phyloP scores from a whole-genome alignment of 2,888 invertebrate species.

The Yponomeuta evonymella region DNA sequence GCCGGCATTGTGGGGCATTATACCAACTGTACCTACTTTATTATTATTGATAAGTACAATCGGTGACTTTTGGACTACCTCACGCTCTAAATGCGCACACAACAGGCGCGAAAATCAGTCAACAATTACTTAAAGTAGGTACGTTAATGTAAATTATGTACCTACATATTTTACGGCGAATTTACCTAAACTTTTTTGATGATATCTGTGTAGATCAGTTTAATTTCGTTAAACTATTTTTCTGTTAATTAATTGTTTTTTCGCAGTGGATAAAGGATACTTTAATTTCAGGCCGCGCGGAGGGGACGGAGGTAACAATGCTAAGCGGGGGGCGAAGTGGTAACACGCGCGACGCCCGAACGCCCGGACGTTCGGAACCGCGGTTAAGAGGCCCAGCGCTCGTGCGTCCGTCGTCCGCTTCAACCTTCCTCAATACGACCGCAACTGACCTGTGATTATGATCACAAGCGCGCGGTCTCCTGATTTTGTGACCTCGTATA shows the following conservation, averaged over 20 bases:
- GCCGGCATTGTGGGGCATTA: too few relatives aligned
- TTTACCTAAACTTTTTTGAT: too few relatives aligned
- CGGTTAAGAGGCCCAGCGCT: constrained; percentile 60
- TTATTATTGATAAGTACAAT: too few relatives aligned
- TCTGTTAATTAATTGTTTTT: neutral
- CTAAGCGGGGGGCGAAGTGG: constrained; percentile 42
- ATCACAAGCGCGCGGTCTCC: neutral
- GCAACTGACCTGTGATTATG: constrained; percentile 64
- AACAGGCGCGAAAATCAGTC: too few relatives aligned
- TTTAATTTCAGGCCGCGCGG: constrained; percentile 38
- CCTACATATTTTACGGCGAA: too few relatives aligned
- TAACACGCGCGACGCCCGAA: constrained; percentile 69
- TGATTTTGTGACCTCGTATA: neutral
- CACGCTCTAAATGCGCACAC: too few relatives aligned
- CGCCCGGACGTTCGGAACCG: constrained; percentile 71
- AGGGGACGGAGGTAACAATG: constrained; percentile 32
- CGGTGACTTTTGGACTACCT: too few relatives aligned
- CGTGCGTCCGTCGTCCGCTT: constrained; percentile 71
- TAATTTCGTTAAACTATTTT: too few relatives aligned
- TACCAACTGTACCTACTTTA: too few relatives aligned
- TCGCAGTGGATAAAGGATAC: constrained; percentile 16
- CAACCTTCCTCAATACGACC: constrained; percentile 76
- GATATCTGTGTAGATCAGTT: too few relatives aligned
- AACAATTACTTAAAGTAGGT: too few relatives aligned
- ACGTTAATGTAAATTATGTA: too few relatives aligned